A percentile compares a stretch with the other conserved stretches of the same genome.
These are phyloP conservation scores for Epirrhoe tristata DNA, from an alignment of 2,888 invertebrate species.

Conservation along the genomic window DNA sequence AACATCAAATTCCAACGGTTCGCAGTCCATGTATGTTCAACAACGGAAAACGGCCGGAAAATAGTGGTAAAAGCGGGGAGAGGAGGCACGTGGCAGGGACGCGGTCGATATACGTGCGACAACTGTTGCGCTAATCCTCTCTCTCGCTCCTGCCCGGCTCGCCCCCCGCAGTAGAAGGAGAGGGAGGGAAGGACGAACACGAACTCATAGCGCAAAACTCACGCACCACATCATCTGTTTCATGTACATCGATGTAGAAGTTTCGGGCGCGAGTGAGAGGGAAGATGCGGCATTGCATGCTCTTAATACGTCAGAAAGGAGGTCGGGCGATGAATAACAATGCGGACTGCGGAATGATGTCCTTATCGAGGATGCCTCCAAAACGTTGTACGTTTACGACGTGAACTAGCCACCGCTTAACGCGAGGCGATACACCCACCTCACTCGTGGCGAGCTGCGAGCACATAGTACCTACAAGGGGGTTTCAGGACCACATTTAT, in stretches of 20 bases:
- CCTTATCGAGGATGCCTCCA: conserved; percentile 66
- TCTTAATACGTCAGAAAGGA: conserved; percentile 80
- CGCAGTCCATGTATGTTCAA: conserved; percentile 48
- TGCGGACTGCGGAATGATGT: conserved; percentile 84
- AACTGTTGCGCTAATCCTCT: conserved; percentile 78
- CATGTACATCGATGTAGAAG: conserved; percentile 42
- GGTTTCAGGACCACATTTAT: not conserved
- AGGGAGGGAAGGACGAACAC: conserved; percentile 62
- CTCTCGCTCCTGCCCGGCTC: conserved; percentile 49
- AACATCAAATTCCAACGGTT: conserved; percentile 23
- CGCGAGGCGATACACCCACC: conserved; percentile 1
- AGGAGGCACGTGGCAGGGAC: conserved; percentile 69
- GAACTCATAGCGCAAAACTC: conserved; percentile 76
- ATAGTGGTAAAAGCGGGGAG: conserved; percentile 56
- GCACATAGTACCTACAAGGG: not conserved
- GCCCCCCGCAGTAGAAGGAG: conserved; percentile 45
- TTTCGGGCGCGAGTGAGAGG: conserved; percentile 53
- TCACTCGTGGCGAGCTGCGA: not conserved
- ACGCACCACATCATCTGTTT: conserved; percentile 66
- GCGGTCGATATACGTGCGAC: conserved; percentile 79
- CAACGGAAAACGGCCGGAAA: conserved; percentile 48
- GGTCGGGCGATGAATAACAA: conserved; percentile 83
- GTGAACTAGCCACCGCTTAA: conserved; percentile 11
- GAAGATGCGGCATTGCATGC: conserved; percentile 79
- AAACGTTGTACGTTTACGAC: conserved; percentile 42